These are phyloP conservation scores for Phrynocephalus guinanensis DNA, from an alignment of 2,797 vertebrate species.

Conservation along the genomic window DNA sequence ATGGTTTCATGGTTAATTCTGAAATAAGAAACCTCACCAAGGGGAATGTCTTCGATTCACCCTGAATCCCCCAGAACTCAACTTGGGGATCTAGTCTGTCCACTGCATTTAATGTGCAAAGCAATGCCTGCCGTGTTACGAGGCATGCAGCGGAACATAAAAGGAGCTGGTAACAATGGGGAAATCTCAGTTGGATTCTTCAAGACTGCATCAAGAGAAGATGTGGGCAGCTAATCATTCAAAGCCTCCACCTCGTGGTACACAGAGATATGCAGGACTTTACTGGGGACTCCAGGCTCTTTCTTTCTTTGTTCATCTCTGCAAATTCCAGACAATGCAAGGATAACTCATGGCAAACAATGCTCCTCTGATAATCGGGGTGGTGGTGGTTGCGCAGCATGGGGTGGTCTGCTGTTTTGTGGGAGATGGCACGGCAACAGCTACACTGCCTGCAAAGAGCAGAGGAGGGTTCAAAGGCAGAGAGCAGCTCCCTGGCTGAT, in stretches of 20 bases:
- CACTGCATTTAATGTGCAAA: not conserved
- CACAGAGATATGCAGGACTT: not conserved
- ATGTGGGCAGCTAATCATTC: not conserved
- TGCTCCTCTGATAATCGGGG: not conserved
- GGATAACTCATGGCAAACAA: not conserved
- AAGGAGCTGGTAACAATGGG: not conserved
- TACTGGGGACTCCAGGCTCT: not conserved
- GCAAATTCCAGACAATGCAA: not conserved
- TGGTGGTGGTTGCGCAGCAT: too few relatives aligned
- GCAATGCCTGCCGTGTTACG: not conserved
- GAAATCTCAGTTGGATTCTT: not conserved
- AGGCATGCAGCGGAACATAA: too few relatives aligned
- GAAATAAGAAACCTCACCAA: not conserved
- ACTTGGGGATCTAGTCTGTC: not conserved
- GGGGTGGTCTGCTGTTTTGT: not conserved
- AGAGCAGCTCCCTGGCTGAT: not conserved
- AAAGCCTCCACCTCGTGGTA: not conserved
- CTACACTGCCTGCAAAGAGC: not conserved
- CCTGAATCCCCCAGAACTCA: not conserved
- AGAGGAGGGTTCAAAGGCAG: not conserved
- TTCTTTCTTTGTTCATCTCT: not conserved
- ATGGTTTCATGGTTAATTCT: not conserved
- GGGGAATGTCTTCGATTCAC: not conserved
- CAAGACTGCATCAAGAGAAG: not conserved
- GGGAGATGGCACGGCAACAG: not conserved